Percentiles rank a stretch among this genome's conserved stretches.
Evolutionary conservation across 2,888 invertebrate genomes (phyloP).

Genomic region (Rhabditoides inermis): DNA sequence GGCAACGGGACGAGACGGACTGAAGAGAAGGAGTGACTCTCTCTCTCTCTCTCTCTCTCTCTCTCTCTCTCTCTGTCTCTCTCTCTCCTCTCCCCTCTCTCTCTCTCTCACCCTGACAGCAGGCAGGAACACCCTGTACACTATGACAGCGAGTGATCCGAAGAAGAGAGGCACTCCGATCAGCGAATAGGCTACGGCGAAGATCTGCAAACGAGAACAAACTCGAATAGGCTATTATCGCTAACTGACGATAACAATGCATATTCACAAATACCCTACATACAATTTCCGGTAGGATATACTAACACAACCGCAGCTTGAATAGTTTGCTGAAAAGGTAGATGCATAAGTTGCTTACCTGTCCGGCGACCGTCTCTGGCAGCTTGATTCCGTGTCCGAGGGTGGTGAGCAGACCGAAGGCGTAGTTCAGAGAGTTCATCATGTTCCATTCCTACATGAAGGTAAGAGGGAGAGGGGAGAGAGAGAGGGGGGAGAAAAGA

Average conservation of each 20-base stretch:
- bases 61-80: neutral
- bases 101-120: neutral
- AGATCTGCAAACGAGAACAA: conserved; percentile 22
- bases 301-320: neutral
- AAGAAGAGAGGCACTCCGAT: conserved; percentile 47
- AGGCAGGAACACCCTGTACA: conserved; percentile 17
- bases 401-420: conserved; percentile 44
- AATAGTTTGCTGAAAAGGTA: neutral
- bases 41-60: too few species aligned
- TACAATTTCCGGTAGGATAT: too few species aligned
- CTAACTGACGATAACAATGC: too few species aligned
- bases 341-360: conserved; percentile 15
- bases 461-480: too few species aligned
- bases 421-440: conserved; percentile 41
- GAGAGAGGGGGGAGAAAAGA: too few species aligned
- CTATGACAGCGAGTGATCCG: conserved; percentile 22
- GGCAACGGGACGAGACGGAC: too few species aligned
- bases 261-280: too few species aligned
- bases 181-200: conserved; percentile 41
- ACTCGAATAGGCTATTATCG: too few species aligned
- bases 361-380: conserved; percentile 37
- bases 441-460: conserved; percentile 32
- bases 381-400: conserved; percentile 39
- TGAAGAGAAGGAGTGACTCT: too few species aligned
- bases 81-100: neutral